Conservation (phyloP, 1,140 invertebrate genomes). For the Stegodyphus dumicola region DNA sequence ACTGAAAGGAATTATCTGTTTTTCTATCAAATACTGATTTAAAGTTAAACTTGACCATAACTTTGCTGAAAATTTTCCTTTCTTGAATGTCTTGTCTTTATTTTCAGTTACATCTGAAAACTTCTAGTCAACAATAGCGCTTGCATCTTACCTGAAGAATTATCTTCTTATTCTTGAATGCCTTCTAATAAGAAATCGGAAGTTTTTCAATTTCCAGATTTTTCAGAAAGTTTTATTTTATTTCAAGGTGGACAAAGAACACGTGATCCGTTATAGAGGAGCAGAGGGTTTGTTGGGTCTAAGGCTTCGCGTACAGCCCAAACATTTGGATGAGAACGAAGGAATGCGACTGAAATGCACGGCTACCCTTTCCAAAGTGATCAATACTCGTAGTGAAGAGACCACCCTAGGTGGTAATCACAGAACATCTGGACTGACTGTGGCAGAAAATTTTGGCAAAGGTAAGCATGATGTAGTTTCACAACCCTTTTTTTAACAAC, state of each 20-base stretch:
- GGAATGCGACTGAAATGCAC: constrained; percentile 89
- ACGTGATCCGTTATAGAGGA: constrained; percentile 13
- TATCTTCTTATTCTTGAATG: too few species aligned
- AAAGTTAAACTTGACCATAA: too few species aligned
- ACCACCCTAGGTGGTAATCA: constrained; percentile 48
- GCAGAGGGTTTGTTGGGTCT: constrained; percentile 72
- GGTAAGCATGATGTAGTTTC: neutral
- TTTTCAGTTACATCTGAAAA: too few species aligned
- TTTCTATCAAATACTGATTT: too few species aligned
- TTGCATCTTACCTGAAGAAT: too few species aligned
- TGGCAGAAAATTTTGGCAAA: constrained; percentile 50
- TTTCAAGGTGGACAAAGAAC: constrained; percentile 9
- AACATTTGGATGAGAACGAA: constrained; percentile 78
- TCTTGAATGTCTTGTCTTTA: too few species aligned
- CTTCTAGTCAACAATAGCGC: too few species aligned
- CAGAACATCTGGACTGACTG: constrained; percentile 43
- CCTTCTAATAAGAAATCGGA: neutral
- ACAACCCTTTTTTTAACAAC: too few species aligned
- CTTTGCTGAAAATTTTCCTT: too few species aligned
- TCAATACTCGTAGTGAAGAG: constrained; percentile 81
- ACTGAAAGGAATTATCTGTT: too few species aligned
- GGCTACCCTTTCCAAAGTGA: constrained; percentile 84
- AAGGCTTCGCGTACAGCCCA: constrained; percentile 77
- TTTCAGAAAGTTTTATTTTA: neutral
- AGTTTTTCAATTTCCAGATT: neutral